Evolutionary conservation across 1,140 invertebrate genomes (phyloP).

Genomic region (Helicorthomorpha holstii): DNA sequence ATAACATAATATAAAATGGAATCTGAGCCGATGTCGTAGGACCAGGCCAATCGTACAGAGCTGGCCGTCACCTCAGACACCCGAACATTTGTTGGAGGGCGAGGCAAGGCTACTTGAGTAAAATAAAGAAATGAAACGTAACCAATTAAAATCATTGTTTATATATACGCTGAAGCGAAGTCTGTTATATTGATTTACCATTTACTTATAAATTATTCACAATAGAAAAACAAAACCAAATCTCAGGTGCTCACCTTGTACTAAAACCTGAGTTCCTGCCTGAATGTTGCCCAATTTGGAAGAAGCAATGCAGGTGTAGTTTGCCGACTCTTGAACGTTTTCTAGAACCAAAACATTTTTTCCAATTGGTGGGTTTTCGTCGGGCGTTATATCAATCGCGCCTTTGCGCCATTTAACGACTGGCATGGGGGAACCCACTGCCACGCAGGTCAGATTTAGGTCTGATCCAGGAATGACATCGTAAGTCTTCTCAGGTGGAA

Average conservation of each 20-base stretch:
- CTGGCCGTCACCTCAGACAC: slow-evolving; percentile 84
- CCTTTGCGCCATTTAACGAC: slow-evolving; percentile 89
- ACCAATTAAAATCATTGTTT: too few species aligned
- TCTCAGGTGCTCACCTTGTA: slow-evolving; percentile 55
- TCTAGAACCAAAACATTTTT: slow-evolving; percentile 65
- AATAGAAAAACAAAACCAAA: background rate
- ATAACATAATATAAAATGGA: slow-evolving; percentile 86
- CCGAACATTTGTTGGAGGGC: slow-evolving; percentile 65
- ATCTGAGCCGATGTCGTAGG: slow-evolving; percentile 50
- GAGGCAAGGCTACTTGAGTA: slow-evolving; percentile 52
- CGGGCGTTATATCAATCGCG: slow-evolving; percentile 56
- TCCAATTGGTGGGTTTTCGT: slow-evolving; percentile 27
- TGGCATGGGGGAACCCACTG: slow-evolving; percentile 93
- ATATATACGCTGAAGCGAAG: too few species aligned
- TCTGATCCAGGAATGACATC: slow-evolving; percentile 80
- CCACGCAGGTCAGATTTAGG: slow-evolving; percentile 88
- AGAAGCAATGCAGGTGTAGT: slow-evolving; percentile 92
- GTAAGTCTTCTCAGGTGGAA: slow-evolving; percentile 57
- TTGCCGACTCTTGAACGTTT: slow-evolving; percentile 77
- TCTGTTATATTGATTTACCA: too few species aligned
- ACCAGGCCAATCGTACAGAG: slow-evolving; percentile 77
- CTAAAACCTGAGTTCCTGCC: slow-evolving; percentile 67
- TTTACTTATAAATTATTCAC: too few species aligned
- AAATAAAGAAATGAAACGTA: too few species aligned
- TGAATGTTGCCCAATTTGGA: slow-evolving; percentile 85